Evolutionary conservation across 2,888 invertebrate species (phyloP), one percentile per base, ranked within the genome.

Genomic region (Drosophila longiperda): DNA sequence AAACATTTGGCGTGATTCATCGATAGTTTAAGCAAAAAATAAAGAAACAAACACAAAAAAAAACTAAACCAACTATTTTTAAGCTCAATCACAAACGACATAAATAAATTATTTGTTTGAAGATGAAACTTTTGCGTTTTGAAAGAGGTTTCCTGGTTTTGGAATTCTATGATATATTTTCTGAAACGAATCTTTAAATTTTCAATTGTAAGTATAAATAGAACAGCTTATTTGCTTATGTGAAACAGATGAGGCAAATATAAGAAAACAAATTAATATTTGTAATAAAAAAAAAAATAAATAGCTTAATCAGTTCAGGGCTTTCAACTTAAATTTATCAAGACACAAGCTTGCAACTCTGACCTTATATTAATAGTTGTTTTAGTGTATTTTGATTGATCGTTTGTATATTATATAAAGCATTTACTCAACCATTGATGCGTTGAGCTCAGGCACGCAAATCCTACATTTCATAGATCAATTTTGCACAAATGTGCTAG

Each of bases 361-460:
- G 40, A 66, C 40, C 34, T 48, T 34, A 29, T 65, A 33, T 54
- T n/a, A 49, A 20, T 23, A 29, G 20, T 34, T 42, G 36, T 32
- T 40, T 55, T 66, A 23, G 26, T 3, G 34, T 48, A 61, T 48
- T 63, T 59, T 67, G 75, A 80, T 80, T 80, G 80, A 80, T 78
- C 75, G 75, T 54, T 59, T 50, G 62, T 52, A 34, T 23, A 74
- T 72, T 50, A 55, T 76, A 70, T 69, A 52, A 75, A 77, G 69
- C 67, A 62, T 78, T 80, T 71, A 58, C 42, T 29, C 42, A 73
- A 71, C 61, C 79, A 84, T 63, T 75, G 68, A 84, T 60, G 87
- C 85, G 68, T 62, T 60, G 52, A 61, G 52, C 36, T 6, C 40
- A 7, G 7, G 45, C 86, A 87, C 77, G 86, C 86, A 76, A 69